Conservation (phyloP, 2,113 vertebrate genomes). For the Hippocampus mohnikei region DNA sequence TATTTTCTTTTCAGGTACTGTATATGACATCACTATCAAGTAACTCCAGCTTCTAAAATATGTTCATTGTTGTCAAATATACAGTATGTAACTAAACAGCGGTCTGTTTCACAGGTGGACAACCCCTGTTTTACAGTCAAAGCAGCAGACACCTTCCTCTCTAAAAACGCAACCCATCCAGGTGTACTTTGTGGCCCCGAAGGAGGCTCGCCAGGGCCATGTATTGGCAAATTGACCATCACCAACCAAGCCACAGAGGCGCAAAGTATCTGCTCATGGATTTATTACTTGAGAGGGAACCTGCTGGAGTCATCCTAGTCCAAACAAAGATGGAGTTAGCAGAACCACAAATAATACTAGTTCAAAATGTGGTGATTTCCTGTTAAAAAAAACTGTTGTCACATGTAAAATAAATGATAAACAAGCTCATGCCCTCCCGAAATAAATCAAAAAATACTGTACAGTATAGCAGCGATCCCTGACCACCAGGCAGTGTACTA, state of each 20-base stretch:
- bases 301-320: slow-evolving; percentile 33
- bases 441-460: neutral
- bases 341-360: neutral
- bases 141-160: slow-evolving; percentile 51
- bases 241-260: slow-evolving; percentile 61
- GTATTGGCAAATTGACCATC: slow-evolving; percentile 74
- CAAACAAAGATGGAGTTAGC: neutral
- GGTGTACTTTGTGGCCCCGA: slow-evolving; percentile 68
- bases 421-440: neutral
- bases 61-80: neutral
- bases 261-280: slow-evolving; percentile 67
- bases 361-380: neutral
- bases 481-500: neutral
- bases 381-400: neutral
- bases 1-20: slow-evolving; percentile 65
- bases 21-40: neutral
- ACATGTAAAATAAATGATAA: neutral
- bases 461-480: neutral
- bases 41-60: neutral
- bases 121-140: slow-evolving; percentile 74
- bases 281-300: slow-evolving; percentile 80
- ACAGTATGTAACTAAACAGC: neutral
- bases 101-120: slow-evolving; percentile 57
- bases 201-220: slow-evolving; percentile 36
- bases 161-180: slow-evolving; percentile 71